These are phyloP conservation scores for Nomada lathburiana DNA, from an alignment of 2,888 invertebrate species.

Conservation along the genomic window DNA sequence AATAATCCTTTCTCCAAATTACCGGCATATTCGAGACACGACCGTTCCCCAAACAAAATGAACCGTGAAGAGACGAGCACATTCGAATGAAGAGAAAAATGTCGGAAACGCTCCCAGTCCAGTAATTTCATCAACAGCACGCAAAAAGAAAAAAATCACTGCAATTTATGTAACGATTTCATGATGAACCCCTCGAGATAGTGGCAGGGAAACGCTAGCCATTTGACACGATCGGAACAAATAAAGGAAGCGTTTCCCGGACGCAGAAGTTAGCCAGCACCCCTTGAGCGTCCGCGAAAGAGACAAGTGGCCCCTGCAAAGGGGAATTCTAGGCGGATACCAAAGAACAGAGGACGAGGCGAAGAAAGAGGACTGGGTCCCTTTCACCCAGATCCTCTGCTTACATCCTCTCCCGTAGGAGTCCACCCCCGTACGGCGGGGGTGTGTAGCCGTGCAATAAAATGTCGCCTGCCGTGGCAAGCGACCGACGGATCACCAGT, in stretches of 20 bases:
- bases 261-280: background rate
- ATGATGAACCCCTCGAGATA: too few species aligned
- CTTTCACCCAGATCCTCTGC: conserved; percentile 28
- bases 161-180: too few species aligned
- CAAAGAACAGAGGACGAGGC: conserved; percentile 16
- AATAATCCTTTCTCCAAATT: too few species aligned
- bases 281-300: conserved; percentile 6
- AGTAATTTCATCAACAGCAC: too few species aligned
- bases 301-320: conserved; percentile 36
- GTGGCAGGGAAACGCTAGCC: background rate
- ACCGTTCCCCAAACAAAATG: too few species aligned
- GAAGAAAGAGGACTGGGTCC: conserved; percentile 27
- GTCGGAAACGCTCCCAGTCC: too few species aligned
- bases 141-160: too few species aligned
- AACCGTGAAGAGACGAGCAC: too few species aligned
- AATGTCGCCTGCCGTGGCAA: conserved; percentile 82
- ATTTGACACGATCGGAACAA: conserved; percentile 9
- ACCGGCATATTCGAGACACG: too few species aligned
- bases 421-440: conserved; percentile 24
- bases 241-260: conserved; percentile 10
- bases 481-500: conserved; percentile 81
- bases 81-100: too few species aligned
- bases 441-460: conserved; percentile 79
- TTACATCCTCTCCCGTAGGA: conserved; percentile 53
- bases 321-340: background rate